Evolutionary conservation across 2,797 vertebrate genomes (phyloP), one percentile per base, ranked within the genome.

Genomic region (Chelonia mydas): DNA sequence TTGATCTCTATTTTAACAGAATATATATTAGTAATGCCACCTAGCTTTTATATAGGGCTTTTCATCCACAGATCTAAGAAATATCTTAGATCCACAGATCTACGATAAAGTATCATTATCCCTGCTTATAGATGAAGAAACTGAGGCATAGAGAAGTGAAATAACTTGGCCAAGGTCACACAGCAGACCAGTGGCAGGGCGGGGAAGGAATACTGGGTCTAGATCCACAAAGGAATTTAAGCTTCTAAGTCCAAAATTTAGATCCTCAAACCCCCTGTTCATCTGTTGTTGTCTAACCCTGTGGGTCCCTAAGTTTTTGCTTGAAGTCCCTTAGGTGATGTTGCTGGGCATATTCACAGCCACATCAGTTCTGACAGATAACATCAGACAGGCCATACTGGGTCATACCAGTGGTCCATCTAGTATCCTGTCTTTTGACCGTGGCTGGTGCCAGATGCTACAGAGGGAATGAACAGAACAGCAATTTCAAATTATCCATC

Each of bases 111-210:
- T 94, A 93, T 49, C 33, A 84, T 28, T 82, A 83, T 94, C 68
- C 12, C 33, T n/a, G n/a, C n/a, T 33, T 19, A 13, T n/a, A 72
- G 21, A n/a, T 76, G 72, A 28, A 7, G 13, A 76, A 47, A 45
- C 23, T 45, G 19, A 76, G 72, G 25, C 72, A 13, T 7, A 13
- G 7, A 78, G 76, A 94, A 93, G 50, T 74, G 72, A 93, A 96
- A 94, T 50, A 2, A 53, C 94, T 93, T 95, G 94, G 90, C 89
- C 3, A 6, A 59, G 53, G 87, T 94, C 91, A 96, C 72, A 41
- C 88, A 85, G 65, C 50, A 93, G 72, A 91, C 83, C 81, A 90
- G 33, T 65, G 3, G 16, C 33, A 19, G 17, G 6, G 65, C 8
- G 19, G n/a, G 17, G 65, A 11, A n/a, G 65, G 17, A 37, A n/a